These are phyloP conservation scores for Agrotis ipsilon DNA, from an alignment of 2,888 invertebrate genomes.

Conservation along the genomic window DNA sequence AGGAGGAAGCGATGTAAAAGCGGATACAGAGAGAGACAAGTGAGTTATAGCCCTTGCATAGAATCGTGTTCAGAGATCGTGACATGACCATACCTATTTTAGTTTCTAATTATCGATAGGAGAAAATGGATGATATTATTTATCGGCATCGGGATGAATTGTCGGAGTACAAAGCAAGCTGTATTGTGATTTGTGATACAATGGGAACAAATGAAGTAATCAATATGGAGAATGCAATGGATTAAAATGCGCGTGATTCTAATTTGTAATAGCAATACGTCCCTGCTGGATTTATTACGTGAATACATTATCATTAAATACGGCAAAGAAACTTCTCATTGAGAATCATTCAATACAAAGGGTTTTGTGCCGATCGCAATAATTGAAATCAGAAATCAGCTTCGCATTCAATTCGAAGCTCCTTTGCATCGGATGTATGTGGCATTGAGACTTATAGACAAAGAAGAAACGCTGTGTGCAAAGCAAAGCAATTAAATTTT, in stretches of 20 bases:
- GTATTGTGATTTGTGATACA: slow-evolving; percentile 57
- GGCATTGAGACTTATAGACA: slow-evolving; percentile 40
- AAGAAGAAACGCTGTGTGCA: slow-evolving; percentile 29
- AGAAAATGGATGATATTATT: slow-evolving; percentile 74
- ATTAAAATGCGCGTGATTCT: slow-evolving; percentile 64
- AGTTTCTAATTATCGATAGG: slow-evolving; percentile 79
- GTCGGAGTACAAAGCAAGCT: slow-evolving; percentile 63
- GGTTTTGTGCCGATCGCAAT: slow-evolving; percentile 31
- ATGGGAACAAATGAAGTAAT: slow-evolving; percentile 70
- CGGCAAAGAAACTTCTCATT: slow-evolving; percentile 26
- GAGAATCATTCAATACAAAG: slow-evolving; percentile 38
- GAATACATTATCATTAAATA: slow-evolving; percentile 62
- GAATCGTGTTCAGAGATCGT: slow-evolving; percentile 76
- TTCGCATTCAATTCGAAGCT: slow-evolving; percentile 24
- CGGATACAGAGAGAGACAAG: slow-evolving; percentile 55
- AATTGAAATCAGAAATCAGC: slow-evolving; percentile 34
- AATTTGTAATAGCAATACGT: slow-evolving; percentile 59
- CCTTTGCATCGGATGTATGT: slow-evolving; percentile 25
- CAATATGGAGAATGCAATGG: slow-evolving; percentile 65
- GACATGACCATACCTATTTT: slow-evolving; percentile 78
- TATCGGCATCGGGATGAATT: slow-evolving; percentile 70
- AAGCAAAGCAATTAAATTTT: slow-evolving; percentile 61
- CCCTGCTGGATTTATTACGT: slow-evolving; percentile 53
- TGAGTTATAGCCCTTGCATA: slow-evolving; percentile 71
- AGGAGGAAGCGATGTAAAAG: slow-evolving; percentile 59